Conservation (phyloP, 2,888 invertebrate genomes). For the Protophormia terraenovae region DNA sequence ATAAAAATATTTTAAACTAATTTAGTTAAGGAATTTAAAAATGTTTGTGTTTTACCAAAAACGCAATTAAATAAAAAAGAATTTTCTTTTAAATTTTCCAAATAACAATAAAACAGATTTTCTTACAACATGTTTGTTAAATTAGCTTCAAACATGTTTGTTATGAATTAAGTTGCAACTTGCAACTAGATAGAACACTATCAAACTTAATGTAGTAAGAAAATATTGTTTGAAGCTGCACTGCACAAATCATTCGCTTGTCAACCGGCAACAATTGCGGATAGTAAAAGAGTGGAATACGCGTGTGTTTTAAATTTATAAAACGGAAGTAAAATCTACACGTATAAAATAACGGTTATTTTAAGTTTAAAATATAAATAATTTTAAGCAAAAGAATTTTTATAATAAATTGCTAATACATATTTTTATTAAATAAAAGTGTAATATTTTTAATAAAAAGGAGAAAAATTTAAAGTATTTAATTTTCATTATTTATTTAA, state of each 20-base stretch:
- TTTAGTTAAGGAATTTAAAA: not conserved
- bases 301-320: not conserved
- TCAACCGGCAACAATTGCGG: constrained; percentile 45
- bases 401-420: no score
- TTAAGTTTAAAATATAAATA: not conserved
- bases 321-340: constrained; percentile 38
- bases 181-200: not conserved
- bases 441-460: no score
- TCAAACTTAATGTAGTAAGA: constrained; percentile 6
- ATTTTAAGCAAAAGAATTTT: no score
- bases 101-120: not conserved
- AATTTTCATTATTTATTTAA: no score
- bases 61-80: not conserved
- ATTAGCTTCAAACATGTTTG: not conserved
- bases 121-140: constrained; percentile 10
- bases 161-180: constrained; percentile 15
- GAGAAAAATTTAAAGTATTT: no score
- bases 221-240: no score
- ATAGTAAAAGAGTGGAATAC: not conserved
- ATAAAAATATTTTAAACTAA: not conserved
- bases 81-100: not conserved
- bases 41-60: constrained; percentile 1
- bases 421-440: no score
- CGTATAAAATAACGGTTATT: constrained; percentile 48
- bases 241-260: constrained; percentile 57